Percentiles rank a stretch among this genome's conserved stretches.
These are phyloP conservation scores for Acrobasis repandana DNA, from an alignment of 2,888 invertebrate species.

Conservation along the genomic window DNA sequence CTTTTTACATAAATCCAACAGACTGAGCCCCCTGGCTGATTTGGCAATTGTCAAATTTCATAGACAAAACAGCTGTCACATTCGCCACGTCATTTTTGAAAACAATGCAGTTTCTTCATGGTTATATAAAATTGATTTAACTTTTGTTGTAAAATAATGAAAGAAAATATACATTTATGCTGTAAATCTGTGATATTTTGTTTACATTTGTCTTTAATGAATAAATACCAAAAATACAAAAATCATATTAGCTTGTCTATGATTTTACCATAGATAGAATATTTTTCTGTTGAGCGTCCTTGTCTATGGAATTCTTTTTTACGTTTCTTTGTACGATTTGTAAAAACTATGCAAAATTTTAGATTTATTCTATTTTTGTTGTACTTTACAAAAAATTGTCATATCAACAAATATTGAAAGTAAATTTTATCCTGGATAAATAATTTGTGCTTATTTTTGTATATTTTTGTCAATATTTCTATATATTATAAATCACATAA, in stretches of 20 bases:
- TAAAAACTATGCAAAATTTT: conserved; percentile 19
- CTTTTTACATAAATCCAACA: conserved; percentile 46
- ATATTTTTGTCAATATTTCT: too few relatives aligned
- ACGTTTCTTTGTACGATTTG: conserved; percentile 50
- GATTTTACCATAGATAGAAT: not conserved
- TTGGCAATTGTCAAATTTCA: conserved; percentile 77
- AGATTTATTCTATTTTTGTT: not conserved
- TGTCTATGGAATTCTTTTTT: conserved; percentile 47
- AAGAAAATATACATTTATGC: not conserved
- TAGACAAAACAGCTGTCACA: conserved; percentile 74
- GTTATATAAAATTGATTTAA: conserved; percentile 5
- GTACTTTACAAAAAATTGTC: too few relatives aligned
- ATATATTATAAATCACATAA: too few relatives aligned
- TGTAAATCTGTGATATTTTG: not conserved
- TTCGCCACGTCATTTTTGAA: conserved; percentile 78
- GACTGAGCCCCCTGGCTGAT: conserved; percentile 71
- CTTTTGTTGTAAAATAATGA: not conserved
- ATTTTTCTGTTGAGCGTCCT: conserved; percentile 44
- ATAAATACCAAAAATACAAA: too few relatives aligned
- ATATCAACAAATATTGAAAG: too few relatives aligned
- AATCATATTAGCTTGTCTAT: not conserved
- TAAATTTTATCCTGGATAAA: too few relatives aligned
- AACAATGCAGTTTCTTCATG: conserved; percentile 32
- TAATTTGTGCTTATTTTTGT: too few relatives aligned
- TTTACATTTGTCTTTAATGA: too few relatives aligned